These are phyloP conservation scores for Tenebrosternarchus preto DNA, from an alignment of 2,113 vertebrate species.

Conservation along the genomic window DNA sequence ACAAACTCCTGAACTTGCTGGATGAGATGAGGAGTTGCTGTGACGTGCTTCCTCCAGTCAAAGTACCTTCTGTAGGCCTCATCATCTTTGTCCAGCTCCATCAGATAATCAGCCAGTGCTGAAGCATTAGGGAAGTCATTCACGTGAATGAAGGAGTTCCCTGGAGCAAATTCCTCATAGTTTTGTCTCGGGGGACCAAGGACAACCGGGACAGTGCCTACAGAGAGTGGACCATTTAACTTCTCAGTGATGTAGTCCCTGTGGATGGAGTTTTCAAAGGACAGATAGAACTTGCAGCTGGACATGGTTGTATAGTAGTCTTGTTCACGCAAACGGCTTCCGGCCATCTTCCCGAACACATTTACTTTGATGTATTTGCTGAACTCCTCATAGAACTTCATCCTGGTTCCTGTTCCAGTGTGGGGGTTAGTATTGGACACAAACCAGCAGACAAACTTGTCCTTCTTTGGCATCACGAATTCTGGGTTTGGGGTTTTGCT, in stretches of 20 bases:
- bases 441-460: conserved; percentile 86
- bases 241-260: conserved; percentile 90
- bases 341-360: conserved; percentile 77
- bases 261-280: conserved; percentile 86
- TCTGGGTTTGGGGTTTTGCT: conserved; percentile 73
- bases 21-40: conserved; percentile 73
- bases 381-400: conserved; percentile 80
- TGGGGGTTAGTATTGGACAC: conserved; percentile 77
- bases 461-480: conserved; percentile 81
- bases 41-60: conserved; percentile 81
- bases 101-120: conserved; percentile 79
- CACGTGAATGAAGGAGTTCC: conserved; percentile 85
- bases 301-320: conserved; percentile 81
- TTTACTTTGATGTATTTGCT: conserved; percentile 82
- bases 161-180: conserved; percentile 84
- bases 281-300: conserved; percentile 87
- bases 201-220: conserved; percentile 83
- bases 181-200: conserved; percentile 84
- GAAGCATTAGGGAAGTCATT: conserved; percentile 81
- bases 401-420: conserved; percentile 70
- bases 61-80: conserved; percentile 83
- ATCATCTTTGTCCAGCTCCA: conserved; percentile 79
- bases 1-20: conserved; percentile 68
- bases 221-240: conserved; percentile 83
- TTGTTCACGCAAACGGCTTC: conserved; percentile 74